Evolutionary conservation across 2,888 invertebrate species (phyloP), one percentile per base, ranked within the genome.

Genomic region (Pyrrhia umbra): DNA sequence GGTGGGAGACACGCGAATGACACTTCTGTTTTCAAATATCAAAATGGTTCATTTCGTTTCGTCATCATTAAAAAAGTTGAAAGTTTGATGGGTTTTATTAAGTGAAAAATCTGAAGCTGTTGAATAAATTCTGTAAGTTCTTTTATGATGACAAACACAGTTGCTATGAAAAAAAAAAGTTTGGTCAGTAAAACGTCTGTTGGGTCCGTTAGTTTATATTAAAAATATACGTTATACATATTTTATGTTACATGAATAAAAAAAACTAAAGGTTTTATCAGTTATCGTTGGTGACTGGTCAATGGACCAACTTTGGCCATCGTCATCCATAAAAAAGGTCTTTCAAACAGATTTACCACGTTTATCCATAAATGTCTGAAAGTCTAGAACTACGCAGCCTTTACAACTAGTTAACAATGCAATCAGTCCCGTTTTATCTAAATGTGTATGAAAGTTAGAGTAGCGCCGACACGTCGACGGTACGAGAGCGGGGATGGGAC

Each of bases 381-480:
- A 70, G 54, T 76, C 71, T 62, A 70, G 40, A 62, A 50, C 49
- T 45, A 63, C 27, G 46, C 25, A 62, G 65, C 47, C 50, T 21
- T 56, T 40, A 57, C 43, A 66, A 63, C 63, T 55, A 71, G 67
- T 74, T 65, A 62, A 66, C 69, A 67, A 68, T 62, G 68, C 60
- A 83, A 80, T 72, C 78, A 72, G 62, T 64, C 40, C 60, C 66
- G 56, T 73, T 79, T 63, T 61, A 84, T 82, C 77, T 85, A 76
- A 75, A 84, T 79, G 80, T 75, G 71, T 70, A 73, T 76, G 65
- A 75, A 83, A 81, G 83, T 84, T 79, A 66, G 63, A 68, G 69
- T 25, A 37, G 45, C 15, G 64, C 3, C 45, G 47, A 64, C 67
- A 66, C 57, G 54, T 49, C 46, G 55, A 23, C 34, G 46, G 57